A percentile compares a stretch with the other conserved stretches of the same genome.
Conservation (phyloP, 2,888 invertebrate species). For the Drosophila kanekoi region DNA sequence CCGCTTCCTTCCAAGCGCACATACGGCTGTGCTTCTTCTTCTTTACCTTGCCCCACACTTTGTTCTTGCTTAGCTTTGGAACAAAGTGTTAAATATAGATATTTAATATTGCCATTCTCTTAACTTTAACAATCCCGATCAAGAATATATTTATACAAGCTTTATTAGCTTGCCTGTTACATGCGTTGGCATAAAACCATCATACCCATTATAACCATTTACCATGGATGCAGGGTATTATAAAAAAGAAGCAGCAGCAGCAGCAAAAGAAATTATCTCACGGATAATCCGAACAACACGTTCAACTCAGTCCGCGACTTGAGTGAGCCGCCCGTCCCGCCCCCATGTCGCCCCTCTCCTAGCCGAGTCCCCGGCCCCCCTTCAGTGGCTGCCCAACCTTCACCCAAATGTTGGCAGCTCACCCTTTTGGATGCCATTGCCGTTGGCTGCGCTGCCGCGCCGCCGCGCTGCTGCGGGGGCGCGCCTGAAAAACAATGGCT, state of each 20-base stretch:
- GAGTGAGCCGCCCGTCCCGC: slow-evolving; percentile 1
- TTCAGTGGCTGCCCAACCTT: slow-evolving; percentile 34
- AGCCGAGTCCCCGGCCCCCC: neutral
- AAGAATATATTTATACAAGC: no score
- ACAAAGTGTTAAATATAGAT: no score
- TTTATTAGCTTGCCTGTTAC: no score
- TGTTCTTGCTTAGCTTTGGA: no score
- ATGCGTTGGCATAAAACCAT: no score
- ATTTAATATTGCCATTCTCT: no score
- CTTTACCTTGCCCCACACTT: no score
- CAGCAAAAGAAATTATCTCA: slow-evolving; percentile 73
- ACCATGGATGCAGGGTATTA: neutral
- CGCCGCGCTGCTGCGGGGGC: slow-evolving; percentile 63
- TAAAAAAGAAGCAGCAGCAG: slow-evolving; percentile 20
- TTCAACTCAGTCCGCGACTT: slow-evolving; percentile 45
- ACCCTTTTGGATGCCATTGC: slow-evolving; percentile 46
- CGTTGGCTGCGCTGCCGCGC: slow-evolving; percentile 30
- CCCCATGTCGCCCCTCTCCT: neutral
- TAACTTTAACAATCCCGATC: no score
- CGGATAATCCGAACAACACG: slow-evolving; percentile 79
- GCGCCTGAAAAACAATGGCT: slow-evolving; percentile 65
- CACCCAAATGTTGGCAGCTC: slow-evolving; percentile 57
- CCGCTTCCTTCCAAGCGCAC: no score
- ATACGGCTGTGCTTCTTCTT: no score
- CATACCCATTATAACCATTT: neutral